Percentiles rank a stretch among this genome's conserved stretches.
Evolutionary conservation across 2,888 invertebrate species (phyloP).

Genomic region (Lepidonotus clava): DNA sequence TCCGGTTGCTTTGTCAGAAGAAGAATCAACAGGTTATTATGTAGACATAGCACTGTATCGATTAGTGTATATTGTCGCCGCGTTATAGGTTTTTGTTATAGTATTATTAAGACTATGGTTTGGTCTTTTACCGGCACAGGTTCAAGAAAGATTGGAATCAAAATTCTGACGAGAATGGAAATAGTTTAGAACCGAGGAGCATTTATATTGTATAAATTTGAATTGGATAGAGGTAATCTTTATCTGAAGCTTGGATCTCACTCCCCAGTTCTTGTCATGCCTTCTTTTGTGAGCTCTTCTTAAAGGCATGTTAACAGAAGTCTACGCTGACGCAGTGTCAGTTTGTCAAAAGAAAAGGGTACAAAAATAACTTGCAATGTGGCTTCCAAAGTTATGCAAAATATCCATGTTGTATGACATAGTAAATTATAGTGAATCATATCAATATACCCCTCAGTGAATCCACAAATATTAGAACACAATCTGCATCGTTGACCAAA

Average conservation of each 20-base stretch:
- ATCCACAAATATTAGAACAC: background rate
- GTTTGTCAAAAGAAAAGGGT: slow-evolving; percentile 24
- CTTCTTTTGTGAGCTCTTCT: background rate
- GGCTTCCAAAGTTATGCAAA: slow-evolving; percentile 48
- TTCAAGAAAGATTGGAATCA: background rate
- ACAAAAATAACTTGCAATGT: slow-evolving; percentile 41
- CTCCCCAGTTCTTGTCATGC: background rate
- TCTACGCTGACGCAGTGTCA: slow-evolving; percentile 12
- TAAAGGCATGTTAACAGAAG: background rate
- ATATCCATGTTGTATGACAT: slow-evolving; percentile 34
- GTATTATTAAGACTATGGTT: background rate
- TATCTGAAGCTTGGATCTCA: slow-evolving; percentile 23
- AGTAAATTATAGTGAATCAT: slow-evolving; percentile 46
- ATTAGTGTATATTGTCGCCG: background rate
- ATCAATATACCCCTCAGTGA: slow-evolving; percentile 46
- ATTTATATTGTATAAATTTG: slow-evolving; percentile 8
- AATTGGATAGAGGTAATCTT: background rate
- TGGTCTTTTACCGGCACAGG: background rate
- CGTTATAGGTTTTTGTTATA: background rate
- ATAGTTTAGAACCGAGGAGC: background rate
- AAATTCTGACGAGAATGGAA: background rate
- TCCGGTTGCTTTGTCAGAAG: background rate
- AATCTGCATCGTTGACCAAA: slow-evolving; percentile 9
- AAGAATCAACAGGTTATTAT: background rate
- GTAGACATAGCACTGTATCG: background rate